Evolutionary conservation across 2,113 vertebrate genomes (phyloP).

Genomic region (Xiphophorus maculatus): DNA sequence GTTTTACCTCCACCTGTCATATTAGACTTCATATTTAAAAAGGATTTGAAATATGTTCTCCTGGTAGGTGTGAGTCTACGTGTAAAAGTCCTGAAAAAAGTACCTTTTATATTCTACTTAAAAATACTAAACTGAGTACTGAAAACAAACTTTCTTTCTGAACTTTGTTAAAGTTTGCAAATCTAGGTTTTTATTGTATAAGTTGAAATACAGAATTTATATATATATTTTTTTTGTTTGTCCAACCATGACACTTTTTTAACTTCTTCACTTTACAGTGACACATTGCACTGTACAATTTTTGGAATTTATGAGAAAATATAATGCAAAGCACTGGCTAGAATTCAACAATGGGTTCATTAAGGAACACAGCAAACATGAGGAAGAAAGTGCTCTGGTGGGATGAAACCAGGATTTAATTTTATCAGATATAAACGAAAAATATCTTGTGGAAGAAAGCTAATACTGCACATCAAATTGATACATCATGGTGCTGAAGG

Average conservation of each 20-base stretch:
- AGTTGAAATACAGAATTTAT: background rate
- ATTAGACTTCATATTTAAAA: background rate
- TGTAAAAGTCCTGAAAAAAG: background rate
- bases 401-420: background rate
- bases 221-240: too few species aligned
- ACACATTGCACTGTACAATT: too few species aligned
- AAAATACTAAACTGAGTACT: background rate
- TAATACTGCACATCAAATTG: too few species aligned
- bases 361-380: background rate
- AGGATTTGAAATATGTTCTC: background rate
- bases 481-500: background rate
- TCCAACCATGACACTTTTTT: too few species aligned
- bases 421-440: too few species aligned
- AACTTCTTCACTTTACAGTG: too few species aligned
- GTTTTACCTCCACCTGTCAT: conserved; percentile 23
- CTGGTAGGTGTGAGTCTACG: background rate
- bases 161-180: background rate
- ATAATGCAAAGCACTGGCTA: too few species aligned
- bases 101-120: too few species aligned
- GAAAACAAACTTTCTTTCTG: background rate
- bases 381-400: background rate
- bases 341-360: too few species aligned
- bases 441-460: background rate
- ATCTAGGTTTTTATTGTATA: background rate
- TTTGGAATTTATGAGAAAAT: too few species aligned